Evolutionary conservation across 2,113 vertebrate genomes (phyloP), one percentile per base, ranked within the genome.

Genomic region (Tautogolabrus adspersus): DNA sequence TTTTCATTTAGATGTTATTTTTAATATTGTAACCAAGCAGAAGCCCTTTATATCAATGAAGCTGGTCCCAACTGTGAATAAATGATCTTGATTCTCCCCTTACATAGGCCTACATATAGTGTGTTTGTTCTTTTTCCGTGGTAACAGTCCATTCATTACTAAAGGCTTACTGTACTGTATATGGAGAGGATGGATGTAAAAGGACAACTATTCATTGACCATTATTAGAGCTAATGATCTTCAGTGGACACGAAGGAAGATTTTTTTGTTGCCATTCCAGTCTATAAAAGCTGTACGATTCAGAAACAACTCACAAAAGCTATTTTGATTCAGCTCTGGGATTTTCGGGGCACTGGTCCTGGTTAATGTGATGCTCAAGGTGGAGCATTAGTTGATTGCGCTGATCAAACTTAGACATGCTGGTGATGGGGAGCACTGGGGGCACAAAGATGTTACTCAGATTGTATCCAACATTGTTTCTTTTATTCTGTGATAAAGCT

Each of bases 221-320:
- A 34, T 87, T 75, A 83, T 85, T 88, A 88, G 54, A 58, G 49
- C 13, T 71, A 82, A 84, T 75, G 46, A 66, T 60, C 34, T 37
- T 71, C 34, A 66, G 61, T 64, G 68, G 40, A 49, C 8, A 61
- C 23, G 9, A 64, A 72, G 46, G 77, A 58, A 61, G 5, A 56
- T 6, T 71, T 38, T 83, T 78, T 76, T 49, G 15, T 49, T 44
- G 8, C 5, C 11, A 10, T 11, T 42, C 11, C 40, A 8, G 8
- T 11, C 40, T 65, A 3, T 40, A 40, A 40, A 46, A 11, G 13
- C 12, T 9, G 5, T 46, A 16, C 0, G 15, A 15, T 15, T 13
- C 3, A 46, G 44, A 46, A 1, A 46, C 12, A 46, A 1, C 44
- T 46, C 44, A 46, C 44, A 46, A 13, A 46, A 12, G 44, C 44